Evolutionary conservation across 2,797 vertebrate genomes (phyloP).

Genomic region (Fringilla coelebs): DNA sequence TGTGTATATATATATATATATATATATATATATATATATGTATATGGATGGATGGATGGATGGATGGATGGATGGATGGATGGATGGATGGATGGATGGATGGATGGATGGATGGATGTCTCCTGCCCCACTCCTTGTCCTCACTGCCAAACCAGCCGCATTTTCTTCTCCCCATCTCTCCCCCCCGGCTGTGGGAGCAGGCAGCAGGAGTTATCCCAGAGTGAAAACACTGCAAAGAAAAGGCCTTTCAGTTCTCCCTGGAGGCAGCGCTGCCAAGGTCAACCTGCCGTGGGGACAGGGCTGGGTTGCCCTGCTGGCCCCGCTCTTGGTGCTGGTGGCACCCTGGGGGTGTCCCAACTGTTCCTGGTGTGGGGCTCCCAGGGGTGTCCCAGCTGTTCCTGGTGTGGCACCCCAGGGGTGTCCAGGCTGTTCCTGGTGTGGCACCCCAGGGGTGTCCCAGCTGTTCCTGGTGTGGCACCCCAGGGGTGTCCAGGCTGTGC

Average conservation of each 20-base stretch:
- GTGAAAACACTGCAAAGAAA: background rate
- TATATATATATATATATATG: background rate
- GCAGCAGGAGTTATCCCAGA: background rate
- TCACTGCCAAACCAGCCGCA: background rate
- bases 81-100: too few relatives aligned
- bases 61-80: too few relatives aligned
- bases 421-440: too few relatives aligned
- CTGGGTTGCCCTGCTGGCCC: background rate
- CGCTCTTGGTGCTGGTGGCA: rapidly evolving
- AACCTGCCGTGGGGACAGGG: background rate
- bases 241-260: conserved; percentile 19
- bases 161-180: background rate
- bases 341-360: too few relatives aligned
- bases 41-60: too few relatives aligned
- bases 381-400: background rate
- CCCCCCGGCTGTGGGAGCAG: rapidly evolving
- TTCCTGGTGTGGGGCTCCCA: too few relatives aligned
- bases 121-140: background rate
- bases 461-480: background rate
- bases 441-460: too few relatives aligned
- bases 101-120: background rate
- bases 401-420: too few relatives aligned
- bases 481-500: background rate
- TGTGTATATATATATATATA: too few relatives aligned
- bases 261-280: conserved; percentile 12